Base-by-base conservation (phyloP, 2,113 vertebrate genomes). In the Dicentrarchus labrax region DNA sequence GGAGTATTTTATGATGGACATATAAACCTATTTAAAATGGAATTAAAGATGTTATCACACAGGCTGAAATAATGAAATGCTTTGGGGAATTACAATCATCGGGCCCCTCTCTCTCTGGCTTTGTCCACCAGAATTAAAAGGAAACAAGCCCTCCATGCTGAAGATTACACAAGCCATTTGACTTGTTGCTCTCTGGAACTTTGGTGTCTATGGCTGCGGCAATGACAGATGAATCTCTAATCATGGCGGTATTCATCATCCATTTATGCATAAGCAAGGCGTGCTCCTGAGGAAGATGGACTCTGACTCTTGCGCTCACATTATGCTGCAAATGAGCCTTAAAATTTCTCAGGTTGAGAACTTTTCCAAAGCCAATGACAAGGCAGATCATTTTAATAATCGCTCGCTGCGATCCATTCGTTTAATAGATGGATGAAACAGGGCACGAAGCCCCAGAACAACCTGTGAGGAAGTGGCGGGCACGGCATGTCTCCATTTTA, bases 31-130 rank as follows among this genome's bases (percentile, higher is more conserved):
- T 95, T 94, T 93, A 94, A 93, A 93, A 92, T 89, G 91, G 92
- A 94, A 94, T 94, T 93, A 94, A 94, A 94, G 91, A 94, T 94
- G 83, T 76, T 93, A 94, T 94, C 94, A 4, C 65, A 75, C n/a
- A 4, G 81, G 60, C 67, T 80, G 89, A 88, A 92, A 94, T 92
- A 93, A 93, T 93, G 88, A 93, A 94, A 92, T 90, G 87, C 90
- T 93, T 88, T 91, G 88, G 86, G 90, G 90, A 93, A 88, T 87
- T 84, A 81, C 72, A 88, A 84, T 91, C 84, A 83, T 45, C 6
- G 41, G 70, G 76, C 78, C 68, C 61, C 83, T 86, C 82, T 82
- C 82, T 82, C 57, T 65, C 74, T 41, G 57, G 65, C 76, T 72
- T 67, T 67, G 85, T 85, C 72, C 3, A 51, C 66, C 57, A 83